Conservation (phyloP, 2,888 invertebrate genomes). For the Tetragnatha montana region DNA sequence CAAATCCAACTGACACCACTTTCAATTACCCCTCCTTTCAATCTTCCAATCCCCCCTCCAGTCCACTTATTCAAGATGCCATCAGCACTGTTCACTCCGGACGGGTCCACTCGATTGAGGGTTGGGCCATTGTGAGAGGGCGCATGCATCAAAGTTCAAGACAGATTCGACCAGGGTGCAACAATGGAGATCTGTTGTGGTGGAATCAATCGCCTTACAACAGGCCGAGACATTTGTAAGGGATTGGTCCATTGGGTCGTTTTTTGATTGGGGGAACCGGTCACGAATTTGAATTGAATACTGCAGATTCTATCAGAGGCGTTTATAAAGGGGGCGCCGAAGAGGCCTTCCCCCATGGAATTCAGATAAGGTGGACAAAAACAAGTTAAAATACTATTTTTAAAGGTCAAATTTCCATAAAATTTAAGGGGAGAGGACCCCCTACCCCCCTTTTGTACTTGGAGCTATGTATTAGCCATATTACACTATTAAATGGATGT, state of each 20-base stretch:
- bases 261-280: not conserved
- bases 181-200: not conserved
- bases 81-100: conserved; percentile 18
- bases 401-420: too few relatives aligned
- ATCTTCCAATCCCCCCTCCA: not conserved
- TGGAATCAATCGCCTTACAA: not conserved
- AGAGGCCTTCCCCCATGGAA: too few relatives aligned
- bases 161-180: not conserved
- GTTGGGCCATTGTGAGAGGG: conserved; percentile 26
- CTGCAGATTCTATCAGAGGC: too few relatives aligned
- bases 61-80: conserved; percentile 19
- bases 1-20: conserved; percentile 16
- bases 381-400: too few relatives aligned
- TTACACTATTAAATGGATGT: too few relatives aligned
- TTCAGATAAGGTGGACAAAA: too few relatives aligned
- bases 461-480: too few relatives aligned
- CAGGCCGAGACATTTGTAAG: too few relatives aligned
- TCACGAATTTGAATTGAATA: too few relatives aligned
- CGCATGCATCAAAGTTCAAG: conserved; percentile 36
- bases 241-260: not conserved
- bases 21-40: conserved; percentile 34
- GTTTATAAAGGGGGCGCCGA: too few relatives aligned
- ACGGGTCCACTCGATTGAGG: conserved; percentile 1
- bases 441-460: too few relatives aligned
- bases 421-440: too few relatives aligned